Evolutionary conservation across 2,797 vertebrate species (phyloP).

Genomic region (Pipistrellus kuhlii): DNA sequence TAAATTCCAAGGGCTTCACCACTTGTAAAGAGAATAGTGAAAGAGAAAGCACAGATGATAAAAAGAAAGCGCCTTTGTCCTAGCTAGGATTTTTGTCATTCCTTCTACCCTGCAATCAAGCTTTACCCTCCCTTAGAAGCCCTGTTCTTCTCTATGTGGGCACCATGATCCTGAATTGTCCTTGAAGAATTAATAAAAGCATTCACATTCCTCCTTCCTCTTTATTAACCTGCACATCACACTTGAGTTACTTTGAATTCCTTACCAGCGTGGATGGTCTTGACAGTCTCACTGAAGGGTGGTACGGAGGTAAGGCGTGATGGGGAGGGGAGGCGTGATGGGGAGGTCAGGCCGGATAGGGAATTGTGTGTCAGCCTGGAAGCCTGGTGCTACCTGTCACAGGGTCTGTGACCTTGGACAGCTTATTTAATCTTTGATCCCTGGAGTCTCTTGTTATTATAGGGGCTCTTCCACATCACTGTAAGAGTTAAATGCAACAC

Average conservation of each 20-base stretch:
- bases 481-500: not conserved
- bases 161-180: not conserved
- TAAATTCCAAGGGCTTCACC: constrained; percentile 31
- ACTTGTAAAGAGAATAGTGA: not conserved
- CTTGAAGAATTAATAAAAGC: not conserved
- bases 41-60: constrained; percentile 8
- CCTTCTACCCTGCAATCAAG: not conserved
- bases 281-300: not conserved
- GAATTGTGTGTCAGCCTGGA: not conserved
- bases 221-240: not conserved
- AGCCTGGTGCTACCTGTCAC: no score
- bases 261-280: not conserved
- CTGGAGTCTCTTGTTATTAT: not conserved
- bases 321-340: fast-evolving
- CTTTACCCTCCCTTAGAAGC: not conserved
- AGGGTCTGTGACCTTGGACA: not conserved
- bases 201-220: not conserved
- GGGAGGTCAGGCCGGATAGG: fast-evolving
- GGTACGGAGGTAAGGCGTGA: not conserved
- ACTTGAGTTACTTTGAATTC: not conserved
- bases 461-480: not conserved
- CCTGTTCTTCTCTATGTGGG: not conserved
- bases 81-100: not conserved
- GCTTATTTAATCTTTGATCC: not conserved
- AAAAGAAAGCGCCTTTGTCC: not conserved